Evolutionary conservation across 1,140 invertebrate species (phyloP).

Genomic region (Parapsyche elsis): DNA sequence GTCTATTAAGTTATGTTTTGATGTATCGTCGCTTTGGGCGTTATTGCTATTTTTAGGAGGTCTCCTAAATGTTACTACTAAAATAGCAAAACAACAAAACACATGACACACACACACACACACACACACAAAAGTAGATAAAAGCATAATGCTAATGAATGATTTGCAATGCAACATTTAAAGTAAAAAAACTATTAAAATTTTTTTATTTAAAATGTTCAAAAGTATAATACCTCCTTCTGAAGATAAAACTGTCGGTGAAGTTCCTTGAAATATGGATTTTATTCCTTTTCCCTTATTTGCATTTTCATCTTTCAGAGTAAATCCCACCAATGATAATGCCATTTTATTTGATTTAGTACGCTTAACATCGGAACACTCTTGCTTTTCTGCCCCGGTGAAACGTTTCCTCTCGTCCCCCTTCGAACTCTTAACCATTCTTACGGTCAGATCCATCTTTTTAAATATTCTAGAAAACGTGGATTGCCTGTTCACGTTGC

Average conservation of each 20-base stretch:
- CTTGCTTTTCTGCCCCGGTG: slow-evolving; percentile 60
- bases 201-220: background rate
- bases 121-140: slow-evolving; percentile 40
- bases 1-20: slow-evolving; percentile 1
- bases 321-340: slow-evolving; percentile 61
- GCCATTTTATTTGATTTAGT: slow-evolving; percentile 60
- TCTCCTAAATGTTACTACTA: slow-evolving; percentile 67
- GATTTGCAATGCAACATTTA: background rate
- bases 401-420: slow-evolving; percentile 61
- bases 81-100: slow-evolving; percentile 57
- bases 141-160: background rate
- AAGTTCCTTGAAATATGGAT: slow-evolving; percentile 64
- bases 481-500: slow-evolving; percentile 36
- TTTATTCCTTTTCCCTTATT: slow-evolving; percentile 60
- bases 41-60: slow-evolving; percentile 61
- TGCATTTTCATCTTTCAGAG: slow-evolving; percentile 54
- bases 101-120: slow-evolving; percentile 49
- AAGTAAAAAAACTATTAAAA: slow-evolving; percentile 25
- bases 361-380: slow-evolving; percentile 61
- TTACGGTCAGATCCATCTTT: slow-evolving; percentile 58
- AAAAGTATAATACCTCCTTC: slow-evolving; percentile 64
- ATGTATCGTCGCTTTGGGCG: slow-evolving; percentile 38
- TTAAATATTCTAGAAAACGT: slow-evolving; percentile 58
- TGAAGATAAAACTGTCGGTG: slow-evolving; percentile 65
- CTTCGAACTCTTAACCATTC: slow-evolving; percentile 58